phyloP scores from a whole-genome alignment of 1,140 invertebrate genomes.

The Neomicropteryx cornuta region DNA sequence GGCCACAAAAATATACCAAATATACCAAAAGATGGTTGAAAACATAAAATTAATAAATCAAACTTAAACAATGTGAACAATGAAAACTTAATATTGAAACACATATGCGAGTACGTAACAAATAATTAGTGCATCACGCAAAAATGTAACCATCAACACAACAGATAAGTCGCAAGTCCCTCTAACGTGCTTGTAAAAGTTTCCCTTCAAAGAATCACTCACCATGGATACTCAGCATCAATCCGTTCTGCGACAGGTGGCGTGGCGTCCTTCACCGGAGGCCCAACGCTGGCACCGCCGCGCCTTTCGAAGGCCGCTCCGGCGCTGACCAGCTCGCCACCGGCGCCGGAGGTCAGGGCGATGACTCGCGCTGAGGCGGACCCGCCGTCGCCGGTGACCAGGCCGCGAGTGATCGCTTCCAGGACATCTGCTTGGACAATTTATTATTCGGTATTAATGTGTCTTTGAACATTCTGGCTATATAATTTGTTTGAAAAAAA shows the following conservation, averaged over 20 bases:
- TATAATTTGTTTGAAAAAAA: no score
- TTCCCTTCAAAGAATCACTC: constrained; percentile 9
- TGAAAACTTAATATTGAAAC: constrained; percentile 8
- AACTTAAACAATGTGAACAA: no score
- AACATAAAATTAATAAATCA: no score
- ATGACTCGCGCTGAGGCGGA: constrained; percentile 27
- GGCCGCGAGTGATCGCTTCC: constrained; percentile 32
- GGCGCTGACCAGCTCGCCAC: constrained; percentile 25
- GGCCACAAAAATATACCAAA: no score
- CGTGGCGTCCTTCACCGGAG: constrained; percentile 22
- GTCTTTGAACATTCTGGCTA: no score
- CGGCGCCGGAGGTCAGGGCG: constrained; percentile 25
- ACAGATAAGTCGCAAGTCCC: no score
- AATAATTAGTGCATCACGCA: no score
- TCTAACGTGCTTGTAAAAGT: no score
- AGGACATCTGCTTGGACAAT: constrained; percentile 25
- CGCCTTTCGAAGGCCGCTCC: constrained; percentile 24
- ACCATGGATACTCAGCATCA: constrained; percentile 34
- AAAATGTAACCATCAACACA: no score
- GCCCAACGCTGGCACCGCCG: constrained; percentile 22
- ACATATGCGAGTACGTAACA: no score
- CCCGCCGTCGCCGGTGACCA: constrained; percentile 26
- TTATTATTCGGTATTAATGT: not conserved
- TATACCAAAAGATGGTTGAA: no score
- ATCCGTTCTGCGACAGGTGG: constrained; percentile 27